Evolutionary conservation across 2,888 invertebrate species (phyloP).

Genomic region (Liopterus haemorrhoidalis): DNA sequence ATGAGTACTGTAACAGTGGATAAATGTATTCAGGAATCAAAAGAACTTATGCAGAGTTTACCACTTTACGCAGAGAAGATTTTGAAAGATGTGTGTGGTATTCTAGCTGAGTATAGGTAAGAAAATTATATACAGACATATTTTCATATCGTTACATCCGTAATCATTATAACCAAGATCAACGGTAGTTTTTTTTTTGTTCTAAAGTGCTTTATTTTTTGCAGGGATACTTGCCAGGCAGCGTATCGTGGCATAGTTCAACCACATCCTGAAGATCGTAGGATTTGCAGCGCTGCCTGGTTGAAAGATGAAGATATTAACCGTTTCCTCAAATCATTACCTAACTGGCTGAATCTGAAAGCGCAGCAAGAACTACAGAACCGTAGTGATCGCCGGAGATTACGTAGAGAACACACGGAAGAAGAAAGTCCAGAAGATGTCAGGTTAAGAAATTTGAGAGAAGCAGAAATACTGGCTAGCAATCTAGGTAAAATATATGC

Average conservation of each 20-base stretch:
- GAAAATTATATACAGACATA: too few species aligned
- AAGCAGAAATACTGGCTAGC: constrained; percentile 88
- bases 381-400: constrained; percentile 38
- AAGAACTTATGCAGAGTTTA: constrained; percentile 61
- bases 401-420: constrained; percentile 52
- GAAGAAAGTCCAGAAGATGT: constrained; percentile 76
- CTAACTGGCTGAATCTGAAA: constrained; percentile 70
- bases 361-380: constrained; percentile 45
- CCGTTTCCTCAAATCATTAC: constrained; percentile 79
- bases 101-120: constrained; percentile 64
- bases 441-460: constrained; percentile 72
- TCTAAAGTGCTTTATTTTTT: too few species aligned
- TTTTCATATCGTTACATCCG: too few species aligned
- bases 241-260: constrained; percentile 73
- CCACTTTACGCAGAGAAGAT: constrained; percentile 71
- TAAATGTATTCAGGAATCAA: constrained; percentile 59
- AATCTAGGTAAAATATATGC: too few species aligned
- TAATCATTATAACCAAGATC: too few species aligned
- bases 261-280: constrained; percentile 68
- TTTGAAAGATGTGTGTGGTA: constrained; percentile 63
- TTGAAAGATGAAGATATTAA: constrained; percentile 93
- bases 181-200: too few species aligned
- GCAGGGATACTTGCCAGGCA: constrained; percentile 64
- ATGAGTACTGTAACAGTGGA: constrained; percentile 71
- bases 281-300: constrained; percentile 82